Base-by-base conservation (phyloP, 2,888 invertebrate genomes). In the Hyalella azteca region DNA sequence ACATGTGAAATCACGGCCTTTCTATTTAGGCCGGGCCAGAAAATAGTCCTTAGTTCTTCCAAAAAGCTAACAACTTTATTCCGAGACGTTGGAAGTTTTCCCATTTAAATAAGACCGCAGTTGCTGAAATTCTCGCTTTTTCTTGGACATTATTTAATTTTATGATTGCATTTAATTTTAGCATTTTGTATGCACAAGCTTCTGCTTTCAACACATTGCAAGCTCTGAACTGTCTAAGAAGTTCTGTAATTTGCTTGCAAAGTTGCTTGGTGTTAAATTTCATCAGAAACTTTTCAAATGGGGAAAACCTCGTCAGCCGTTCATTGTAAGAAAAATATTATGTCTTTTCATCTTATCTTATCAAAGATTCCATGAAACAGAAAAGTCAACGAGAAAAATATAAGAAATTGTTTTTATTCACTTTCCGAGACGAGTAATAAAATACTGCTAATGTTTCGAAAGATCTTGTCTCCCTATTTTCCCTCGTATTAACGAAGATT, bases 251-350 rank as follows among this genome's bases (percentile, higher is more conserved):
- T 66, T 66, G 32, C 66, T 15, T 22, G 39, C 32, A 36, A 66
- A 36, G 13, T 66, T 66, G 9, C 39, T 19, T 36, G 39, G 36
- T 36, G 66, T 36, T 66, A 66, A 66, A 66, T 66, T 66, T 66
- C 36, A 36, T 66, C 36, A 29, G 59, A 36, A 66, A 66, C 66
- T 66, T 66, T 66, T 66, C 66, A 19, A 66, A 66, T 66, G 66
- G 36, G 39, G 32, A 3, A 54, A 32, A 36, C 36, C 66, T 66
- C 66, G 66, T 66, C 32, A 66, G 29, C 66, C 66, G 36, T 36
- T 66, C n/a, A n/a, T n/a, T n/a, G n/a, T n/a, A n/a, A n/a, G n/a
- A n/a, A n/a, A n/a, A n/a, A n/a, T n/a, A n/a, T n/a, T n/a, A n/a
- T n/a, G n/a, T n/a, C n/a, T n/a, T n/a, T n/a, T n/a, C n/a, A n/a